Conservation (phyloP, 2,888 invertebrate genomes). For the Hirtodrosophila confusa region DNA sequence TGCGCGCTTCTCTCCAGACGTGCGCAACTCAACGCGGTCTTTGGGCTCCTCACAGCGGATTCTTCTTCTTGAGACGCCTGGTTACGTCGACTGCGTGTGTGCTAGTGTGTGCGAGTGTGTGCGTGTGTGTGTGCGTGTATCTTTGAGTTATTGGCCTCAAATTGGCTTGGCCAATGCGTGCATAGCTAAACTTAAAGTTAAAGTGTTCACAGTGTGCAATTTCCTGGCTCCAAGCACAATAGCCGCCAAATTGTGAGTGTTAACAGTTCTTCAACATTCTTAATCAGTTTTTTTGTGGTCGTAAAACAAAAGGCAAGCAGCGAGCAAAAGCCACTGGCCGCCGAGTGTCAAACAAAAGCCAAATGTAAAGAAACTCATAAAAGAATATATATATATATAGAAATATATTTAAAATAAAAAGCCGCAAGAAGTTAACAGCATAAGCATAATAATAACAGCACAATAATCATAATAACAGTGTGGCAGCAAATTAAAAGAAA, state of each 20-base stretch:
- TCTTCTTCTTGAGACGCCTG: slow-evolving; percentile 50
- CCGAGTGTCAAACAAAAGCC: slow-evolving; percentile 70
- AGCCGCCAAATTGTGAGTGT: slow-evolving; percentile 19
- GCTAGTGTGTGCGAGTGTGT: too few species aligned
- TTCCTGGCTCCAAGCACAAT: slow-evolving; percentile 5
- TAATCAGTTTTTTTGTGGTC: slow-evolving; percentile 7
- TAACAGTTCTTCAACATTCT: slow-evolving; percentile 20
- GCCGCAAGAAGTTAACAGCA: too few species aligned
- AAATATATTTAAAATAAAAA: slow-evolving; percentile 22
- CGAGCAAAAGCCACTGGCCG: too few species aligned
- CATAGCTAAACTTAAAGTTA: too few species aligned
- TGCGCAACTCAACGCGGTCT: slow-evolving; percentile 75
- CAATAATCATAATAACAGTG: slow-evolving; percentile 49
- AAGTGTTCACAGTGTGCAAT: too few species aligned
- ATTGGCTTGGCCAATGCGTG: slow-evolving; percentile 47
- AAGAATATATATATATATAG: slow-evolving; percentile 38
- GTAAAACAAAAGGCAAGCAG: slow-evolving; percentile 51
- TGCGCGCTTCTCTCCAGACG: slow-evolving; percentile 75
- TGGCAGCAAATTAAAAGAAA: slow-evolving; percentile 66
- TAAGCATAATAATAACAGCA: too few species aligned
- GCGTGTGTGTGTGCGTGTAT: slow-evolving; percentile 26
- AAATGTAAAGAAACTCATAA: slow-evolving; percentile 76
- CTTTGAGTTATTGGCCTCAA: slow-evolving; percentile 55
- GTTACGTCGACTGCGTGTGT: slow-evolving; percentile 37
- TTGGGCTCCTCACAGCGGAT: too few species aligned